Evolutionary conservation across 2,888 invertebrate genomes (phyloP), one percentile per base, ranked within the genome.

Genomic region (Ametastegia equiseti): DNA sequence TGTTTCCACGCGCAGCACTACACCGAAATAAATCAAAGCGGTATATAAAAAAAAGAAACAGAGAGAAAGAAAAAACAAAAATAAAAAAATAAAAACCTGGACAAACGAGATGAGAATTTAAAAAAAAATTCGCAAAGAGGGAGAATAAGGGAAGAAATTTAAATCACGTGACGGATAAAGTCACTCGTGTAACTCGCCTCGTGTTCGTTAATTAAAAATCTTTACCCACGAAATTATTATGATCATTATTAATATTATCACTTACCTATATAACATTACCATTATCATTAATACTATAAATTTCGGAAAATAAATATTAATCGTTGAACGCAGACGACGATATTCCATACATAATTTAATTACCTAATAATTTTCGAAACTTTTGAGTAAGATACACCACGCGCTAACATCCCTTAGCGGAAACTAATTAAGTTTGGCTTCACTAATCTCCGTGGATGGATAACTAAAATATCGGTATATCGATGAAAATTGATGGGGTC

Each of bases 11-110:
- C 5, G 60, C 30, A 30, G 60, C 23, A 19, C 65, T 33, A 65
- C 65, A 67, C 65, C 19, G 39, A 36, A 39, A 9, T 23, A 39
- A 67, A 67, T 67, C 65, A 67, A 67, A 67, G 65, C 39, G 65
- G 1, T 39, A 19, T 39, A 4, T 15, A 33, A 63, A 63, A 33
- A n/a, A 33, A 13, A 13, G 23, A 60, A 23, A 63, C 27, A 63
- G 63, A 33, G 63, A 63, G 30, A n/a, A 33, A 33, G 15, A 33
- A 0, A 15, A n/a, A 47, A 47, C 0, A 23, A 11, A 57, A 57
- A 27, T 11, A 57, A 6, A 23, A 57, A 57, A 30, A 13, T 0
- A 27, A 57, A 57, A 11, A n/a, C n/a, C n/a, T n/a, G n/a, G n/a
- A n/a, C n/a, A n/a, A n/a, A n/a, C n/a, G n/a, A n/a, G n/a, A 57